Percentiles rank a stretch among this genome's conserved stretches.
Conservation (phyloP, 1,140 invertebrate species). For the Myzus persicae region DNA sequence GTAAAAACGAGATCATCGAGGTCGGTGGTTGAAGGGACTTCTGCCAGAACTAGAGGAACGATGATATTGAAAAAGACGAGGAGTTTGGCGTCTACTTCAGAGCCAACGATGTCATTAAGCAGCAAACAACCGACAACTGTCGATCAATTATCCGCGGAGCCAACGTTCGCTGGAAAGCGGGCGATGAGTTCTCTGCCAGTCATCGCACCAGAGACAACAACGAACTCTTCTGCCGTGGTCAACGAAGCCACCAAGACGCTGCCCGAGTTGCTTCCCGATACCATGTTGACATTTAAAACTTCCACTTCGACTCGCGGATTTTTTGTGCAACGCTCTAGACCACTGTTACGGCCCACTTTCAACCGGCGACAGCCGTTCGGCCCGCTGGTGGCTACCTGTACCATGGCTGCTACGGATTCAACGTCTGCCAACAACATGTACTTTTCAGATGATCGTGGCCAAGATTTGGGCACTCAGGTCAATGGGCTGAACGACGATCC, state of each 20-base stretch:
- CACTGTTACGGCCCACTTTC: background rate
- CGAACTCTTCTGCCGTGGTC: background rate
- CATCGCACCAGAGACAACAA: background rate
- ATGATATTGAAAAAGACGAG: background rate
- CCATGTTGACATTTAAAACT: background rate
- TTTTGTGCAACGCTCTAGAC: background rate
- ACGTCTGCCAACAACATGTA: background rate
- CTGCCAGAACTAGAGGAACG: background rate
- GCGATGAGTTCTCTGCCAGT: background rate
- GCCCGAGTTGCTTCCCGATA: too few relatives aligned
- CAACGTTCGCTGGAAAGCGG: background rate
- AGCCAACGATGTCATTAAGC: background rate
- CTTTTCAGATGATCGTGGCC: background rate
- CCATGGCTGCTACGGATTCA: background rate
- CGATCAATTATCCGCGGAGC: background rate
- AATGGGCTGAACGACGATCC: background rate
- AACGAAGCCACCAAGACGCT: background rate
- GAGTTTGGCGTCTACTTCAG: too few relatives aligned
- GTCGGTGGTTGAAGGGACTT: background rate
- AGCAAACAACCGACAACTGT: background rate
- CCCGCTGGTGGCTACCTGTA: background rate
- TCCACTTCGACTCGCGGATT: background rate
- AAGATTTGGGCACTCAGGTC: background rate
- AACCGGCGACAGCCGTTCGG: background rate
- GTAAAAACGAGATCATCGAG: background rate